Percentiles rank a stretch among this genome's conserved stretches.
phyloP scores from a whole-genome alignment of 2,888 invertebrate species.

The Drosophila incognita region DNA sequence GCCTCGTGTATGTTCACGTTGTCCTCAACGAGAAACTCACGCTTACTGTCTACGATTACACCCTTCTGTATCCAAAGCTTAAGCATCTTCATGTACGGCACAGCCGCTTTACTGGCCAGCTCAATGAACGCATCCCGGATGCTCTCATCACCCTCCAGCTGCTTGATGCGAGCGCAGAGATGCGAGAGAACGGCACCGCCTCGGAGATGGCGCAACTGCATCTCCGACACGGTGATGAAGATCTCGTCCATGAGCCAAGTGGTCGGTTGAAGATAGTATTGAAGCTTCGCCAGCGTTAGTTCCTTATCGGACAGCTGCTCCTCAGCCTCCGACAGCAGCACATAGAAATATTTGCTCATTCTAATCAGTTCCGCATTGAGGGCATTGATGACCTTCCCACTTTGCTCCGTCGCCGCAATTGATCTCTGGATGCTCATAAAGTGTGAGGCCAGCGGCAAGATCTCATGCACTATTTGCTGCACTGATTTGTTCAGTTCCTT shows the following conservation, averaged over 20 bases:
- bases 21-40: constrained; percentile 95
- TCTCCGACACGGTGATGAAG: constrained; percentile 91
- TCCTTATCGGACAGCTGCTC: constrained; percentile 90
- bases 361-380: constrained; percentile 92
- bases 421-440: constrained; percentile 95
- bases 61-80: constrained; percentile 98
- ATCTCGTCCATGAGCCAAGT: constrained; percentile 93
- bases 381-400: constrained; percentile 97
- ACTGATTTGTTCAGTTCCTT: constrained; percentile 90
- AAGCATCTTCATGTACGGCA: constrained; percentile 95
- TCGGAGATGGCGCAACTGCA: constrained; percentile 87
- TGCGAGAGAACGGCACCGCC: constrained; percentile 94
- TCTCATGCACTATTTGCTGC: constrained; percentile 85
- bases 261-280: constrained; percentile 95
- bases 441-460: constrained; percentile 94
- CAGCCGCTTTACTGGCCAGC: constrained; percentile 93
- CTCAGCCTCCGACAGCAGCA: constrained; percentile 93
- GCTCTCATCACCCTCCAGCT: constrained; percentile 90
- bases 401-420: constrained; percentile 85
- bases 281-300: constrained; percentile 93
- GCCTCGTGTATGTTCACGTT: constrained; percentile 93
- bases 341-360: constrained; percentile 93
- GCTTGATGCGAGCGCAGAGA: constrained; percentile 92
- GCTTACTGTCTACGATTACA: constrained; percentile 95
- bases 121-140: constrained; percentile 92